Evolutionary conservation across 2,797 vertebrate species (phyloP), one percentile per base, ranked within the genome.

Genomic region (Coendou prehensilis): DNA sequence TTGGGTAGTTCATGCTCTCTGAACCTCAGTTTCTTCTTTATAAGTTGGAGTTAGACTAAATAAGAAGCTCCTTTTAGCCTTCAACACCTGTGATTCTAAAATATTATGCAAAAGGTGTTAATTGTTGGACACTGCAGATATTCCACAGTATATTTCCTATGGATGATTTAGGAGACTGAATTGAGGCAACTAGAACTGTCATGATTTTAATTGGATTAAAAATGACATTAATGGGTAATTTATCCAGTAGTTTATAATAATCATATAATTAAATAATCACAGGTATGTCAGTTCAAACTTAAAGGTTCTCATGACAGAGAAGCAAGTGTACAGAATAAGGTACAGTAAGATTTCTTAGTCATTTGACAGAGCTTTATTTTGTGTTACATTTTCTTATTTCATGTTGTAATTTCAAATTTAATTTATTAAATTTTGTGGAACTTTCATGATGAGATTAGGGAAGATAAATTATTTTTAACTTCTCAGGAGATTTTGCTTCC

Each of bases 171-270:
- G 69, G 84, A 92, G 93, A 93, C 81, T 54, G 54, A 90, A 97
- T 79, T 78, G 93, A 97, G 93, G 96, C 96, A 97, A 83, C 93
- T 80, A 71, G 85, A 97, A 92, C 94, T 93, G 93, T 94, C 96
- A 96, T 50, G 28, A 90, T 93, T 95, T 96, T 96, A 97, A 97
- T 80, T 95, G 87, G 85, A 97, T 95, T 95, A 97, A 96, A 97
- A 95, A 93, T 94, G 78, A 86, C 89, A 96, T 87, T 95, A 93
- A 97, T 95, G 83, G 78, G 50, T 71, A 69, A 97, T 97, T 97
- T 97, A 95, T 92, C 88, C 47, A 93, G 78, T 71, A 92, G 67
- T 97, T 97, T 97, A 78, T 86, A 97, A 94, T 97, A 95, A 96
- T 96, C 82, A 95, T 92, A 78, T 93, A 94, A 97, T 97, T 93